A percentile compares a stretch with the other conserved stretches of the same genome.
phyloP scores from a whole-genome alignment of 2,113 vertebrate species.

The Engystomops pustulosus region DNA sequence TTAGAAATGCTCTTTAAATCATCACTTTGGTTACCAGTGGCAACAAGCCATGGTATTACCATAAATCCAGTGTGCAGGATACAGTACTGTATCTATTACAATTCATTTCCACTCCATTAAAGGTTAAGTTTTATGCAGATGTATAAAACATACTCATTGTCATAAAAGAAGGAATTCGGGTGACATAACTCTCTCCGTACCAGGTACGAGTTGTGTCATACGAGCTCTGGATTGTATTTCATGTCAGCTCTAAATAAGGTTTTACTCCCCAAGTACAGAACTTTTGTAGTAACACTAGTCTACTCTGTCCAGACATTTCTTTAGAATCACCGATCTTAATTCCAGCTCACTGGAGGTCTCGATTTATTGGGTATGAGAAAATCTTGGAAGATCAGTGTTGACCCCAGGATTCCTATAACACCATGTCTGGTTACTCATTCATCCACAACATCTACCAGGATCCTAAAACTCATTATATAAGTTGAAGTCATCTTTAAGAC shows the following conservation, averaged over 20 bases:
- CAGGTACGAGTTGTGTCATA: conserved; percentile 1
- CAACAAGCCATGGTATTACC: neutral
- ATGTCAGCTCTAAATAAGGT: conserved; percentile 14
- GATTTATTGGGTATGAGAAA: neutral
- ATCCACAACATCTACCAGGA: neutral
- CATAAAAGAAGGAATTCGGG: conserved; percentile 17
- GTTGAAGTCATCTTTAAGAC: neutral
- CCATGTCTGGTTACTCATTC: conserved; percentile 1
- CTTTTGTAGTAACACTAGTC: neutral
- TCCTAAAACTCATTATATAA: neutral
- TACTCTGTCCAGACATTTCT: conserved; percentile 10
- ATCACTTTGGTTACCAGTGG: neutral
- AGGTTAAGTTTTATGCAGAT: conserved; percentile 37
- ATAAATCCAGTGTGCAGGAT: conserved; percentile 1
- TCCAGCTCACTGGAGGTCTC: conserved; percentile 15
- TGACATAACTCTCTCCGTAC: conserved; percentile 10
- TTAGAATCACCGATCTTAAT: neutral
- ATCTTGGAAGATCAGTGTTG: neutral
- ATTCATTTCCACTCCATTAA: conserved; percentile 40
- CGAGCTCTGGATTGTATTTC: conserved; percentile 18
- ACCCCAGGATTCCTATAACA: neutral
- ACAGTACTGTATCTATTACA: conserved; percentile 30
- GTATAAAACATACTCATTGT: conserved; percentile 16
- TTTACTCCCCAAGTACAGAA: neutral
- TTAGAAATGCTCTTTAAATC: neutral